Base-by-base conservation (phyloP, 2,797 vertebrate genomes). In the Furcifer pardalis region DNA sequence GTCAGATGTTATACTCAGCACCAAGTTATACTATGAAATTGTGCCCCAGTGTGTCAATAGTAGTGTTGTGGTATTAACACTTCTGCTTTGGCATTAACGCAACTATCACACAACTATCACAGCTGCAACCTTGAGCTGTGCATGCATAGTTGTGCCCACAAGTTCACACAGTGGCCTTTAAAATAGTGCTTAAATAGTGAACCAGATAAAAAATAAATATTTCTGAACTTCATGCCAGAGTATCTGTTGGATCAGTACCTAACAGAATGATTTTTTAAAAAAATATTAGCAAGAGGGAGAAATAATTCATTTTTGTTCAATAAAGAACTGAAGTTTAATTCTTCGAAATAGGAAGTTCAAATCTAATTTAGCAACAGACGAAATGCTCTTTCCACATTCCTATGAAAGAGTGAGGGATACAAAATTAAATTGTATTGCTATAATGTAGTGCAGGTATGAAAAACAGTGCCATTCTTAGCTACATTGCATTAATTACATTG, bases 401-500 rank as follows among this genome's bases (percentile, higher is more conserved):
- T 74, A 75, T 82, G 35, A 86, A 86, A 80, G 23, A 8, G 65
- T n/a, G 71, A 73, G 59, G 74, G 78, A 86, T 40, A 19, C 37
- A 40, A 85, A 89, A 60, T 87, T 86, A 82, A 88, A 88, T 90
- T 83, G 68, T 78, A 91, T 63, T 82, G 87, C 68, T 21, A 74
- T 68, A 80, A 75, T 0, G 2, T 81, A 86, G 46, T 49, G 62
- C 52, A 89, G 66, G 52, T 49, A 44, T 62, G 79, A 85, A 79
- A 86, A 79, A 89, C 44, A 86, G 79, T 86, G 52, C 25, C n/a
- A 59, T 72, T 68, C 83, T 91, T 83, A 79, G 65, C 86, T 37
- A 0, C 89, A 82, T 84, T 87, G 74, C 13, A 52, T 49, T 66
- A 7, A 1, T n/a, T 44, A 7, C 5, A 74, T 49, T 83, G 0